phyloP scores from a whole-genome alignment of 2,113 vertebrate genomes.

The Probosciger aterrimus region DNA sequence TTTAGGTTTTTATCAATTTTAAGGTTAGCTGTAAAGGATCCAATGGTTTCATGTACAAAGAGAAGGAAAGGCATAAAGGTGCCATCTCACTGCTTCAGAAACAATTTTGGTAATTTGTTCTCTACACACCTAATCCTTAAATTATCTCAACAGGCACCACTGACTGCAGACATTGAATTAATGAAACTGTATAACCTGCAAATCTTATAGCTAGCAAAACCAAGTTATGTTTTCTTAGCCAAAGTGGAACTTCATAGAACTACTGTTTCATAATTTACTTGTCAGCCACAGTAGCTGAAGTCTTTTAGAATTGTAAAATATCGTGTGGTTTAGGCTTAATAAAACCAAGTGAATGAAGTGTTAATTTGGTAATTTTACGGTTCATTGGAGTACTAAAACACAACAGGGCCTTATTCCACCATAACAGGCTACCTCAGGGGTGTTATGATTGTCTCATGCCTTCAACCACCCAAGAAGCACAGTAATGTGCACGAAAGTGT shows the following conservation, averaged over 20 bases:
- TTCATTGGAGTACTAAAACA: neutral
- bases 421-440: neutral
- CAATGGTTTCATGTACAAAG: neutral
- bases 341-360: neutral
- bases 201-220: neutral
- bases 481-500: neutral
- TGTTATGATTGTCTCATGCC: neutral
- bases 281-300: neutral
- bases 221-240: neutral
- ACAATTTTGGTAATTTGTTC: neutral
- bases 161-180: neutral
- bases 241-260: neutral
- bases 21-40: neutral
- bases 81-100: neutral
- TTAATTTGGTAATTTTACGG: slow-evolving; percentile 34
- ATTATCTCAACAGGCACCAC: neutral
- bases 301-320: neutral
- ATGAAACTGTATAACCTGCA: neutral
- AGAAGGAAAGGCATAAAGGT: neutral
- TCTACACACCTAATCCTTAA: neutral
- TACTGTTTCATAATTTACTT: neutral
- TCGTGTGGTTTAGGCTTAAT: neutral
- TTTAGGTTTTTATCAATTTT: neutral
- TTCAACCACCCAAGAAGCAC: neutral
- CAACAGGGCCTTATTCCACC: neutral